Base-by-base conservation (phyloP, 2,797 vertebrate species). In the Oreochromis grahami region DNA sequence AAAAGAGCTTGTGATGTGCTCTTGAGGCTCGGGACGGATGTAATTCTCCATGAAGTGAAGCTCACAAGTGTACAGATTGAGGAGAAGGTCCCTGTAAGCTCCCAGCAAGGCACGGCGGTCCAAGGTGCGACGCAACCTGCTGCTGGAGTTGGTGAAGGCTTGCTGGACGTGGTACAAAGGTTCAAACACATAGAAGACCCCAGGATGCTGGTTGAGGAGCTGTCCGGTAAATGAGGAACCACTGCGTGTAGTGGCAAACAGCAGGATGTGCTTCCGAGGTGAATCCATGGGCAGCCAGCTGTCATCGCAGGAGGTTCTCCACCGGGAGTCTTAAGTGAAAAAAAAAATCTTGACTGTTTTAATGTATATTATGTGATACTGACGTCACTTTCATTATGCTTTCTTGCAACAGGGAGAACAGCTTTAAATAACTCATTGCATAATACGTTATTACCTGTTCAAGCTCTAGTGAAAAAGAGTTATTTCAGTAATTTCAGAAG, bases 171-270 rank as follows among this genome's bases (percentile, higher is more conserved):
- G 97, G 80, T 96, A 97, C 81, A 97, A 96, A 2, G 97, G 97
- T 83, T 97, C 97, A 55, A 95, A 97, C 81, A 97, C 89, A 4
- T 97, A 97, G 90, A 97, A 98, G 82, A 97, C 87, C 17, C 89
- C 93, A 0, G 96, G 95, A 90, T 97, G 96, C 87, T 97, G 97
- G 92, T 97, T 97, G 84, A 98, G 96, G 48, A 97, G 94, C 88
- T 97, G 97, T 7, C 97, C 97, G 0, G 97, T 96, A 89, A 97
- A 97, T 60, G 97, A 97, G 5, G 97, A 98, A 45, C 97, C 97
- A 3, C 96, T 97, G 56, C 96, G 96, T 1, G 97, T 97, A 80
- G 96, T 96, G 68, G 97, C 95, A n/a, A 97, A 96, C 70, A 97
- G 94, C 45, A 97, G 92, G 85, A 97, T 96, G 85, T 97, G 97